phyloP scores from a whole-genome alignment of 2,888 invertebrate species.

The Acholoe squamosa region DNA sequence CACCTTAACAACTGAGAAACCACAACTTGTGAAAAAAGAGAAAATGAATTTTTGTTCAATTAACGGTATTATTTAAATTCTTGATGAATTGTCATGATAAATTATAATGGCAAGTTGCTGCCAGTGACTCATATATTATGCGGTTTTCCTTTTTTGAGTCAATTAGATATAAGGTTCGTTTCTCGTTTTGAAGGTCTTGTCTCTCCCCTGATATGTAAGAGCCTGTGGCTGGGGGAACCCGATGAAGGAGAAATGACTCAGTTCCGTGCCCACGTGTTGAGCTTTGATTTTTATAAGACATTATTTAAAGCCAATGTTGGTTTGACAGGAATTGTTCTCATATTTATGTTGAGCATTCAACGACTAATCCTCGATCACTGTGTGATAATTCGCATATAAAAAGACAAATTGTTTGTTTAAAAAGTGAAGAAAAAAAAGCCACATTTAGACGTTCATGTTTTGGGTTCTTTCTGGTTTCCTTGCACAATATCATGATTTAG shows the following conservation, averaged over 20 bases:
- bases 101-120: no score
- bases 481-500: neutral
- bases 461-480: neutral
- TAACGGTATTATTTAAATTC: no score
- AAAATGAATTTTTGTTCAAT: no score
- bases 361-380: no score
- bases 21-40: no score
- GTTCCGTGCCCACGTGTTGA: neutral
- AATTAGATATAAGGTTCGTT: neutral
- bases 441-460: neutral
- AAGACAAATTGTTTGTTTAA: neutral
- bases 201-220: neutral
- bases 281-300: no score
- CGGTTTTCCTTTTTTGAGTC: no score
- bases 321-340: no score
- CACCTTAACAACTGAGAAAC: neutral
- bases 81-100: no score
- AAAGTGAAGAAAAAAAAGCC: neutral
- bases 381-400: neutral
- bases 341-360: no score
- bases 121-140: no score
- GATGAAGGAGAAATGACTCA: neutral
- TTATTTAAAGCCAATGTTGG: no score
- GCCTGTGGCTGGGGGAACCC: neutral
- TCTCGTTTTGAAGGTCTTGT: neutral